Conservation (phyloP, 2,113 vertebrate species). For the Pavo muticus region DNA sequence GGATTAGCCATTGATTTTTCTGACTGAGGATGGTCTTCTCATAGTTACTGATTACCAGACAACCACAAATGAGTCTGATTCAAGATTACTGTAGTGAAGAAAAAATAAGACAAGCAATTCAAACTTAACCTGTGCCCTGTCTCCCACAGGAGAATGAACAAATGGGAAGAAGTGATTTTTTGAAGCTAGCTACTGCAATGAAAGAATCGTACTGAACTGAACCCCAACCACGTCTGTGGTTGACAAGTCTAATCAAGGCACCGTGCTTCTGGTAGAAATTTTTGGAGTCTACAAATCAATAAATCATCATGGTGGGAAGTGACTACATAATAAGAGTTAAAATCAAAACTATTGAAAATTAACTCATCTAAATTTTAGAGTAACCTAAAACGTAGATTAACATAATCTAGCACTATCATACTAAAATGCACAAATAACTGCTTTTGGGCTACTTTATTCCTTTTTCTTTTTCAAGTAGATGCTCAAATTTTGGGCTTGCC, state of each 20-base stretch:
- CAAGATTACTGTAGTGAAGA: background rate
- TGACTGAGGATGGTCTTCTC: background rate
- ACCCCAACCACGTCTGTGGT: fast-evolving
- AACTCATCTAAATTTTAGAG: background rate
- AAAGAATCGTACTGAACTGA: background rate
- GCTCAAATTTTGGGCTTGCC: background rate
- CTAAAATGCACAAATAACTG: background rate
- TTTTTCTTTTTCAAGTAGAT: background rate
- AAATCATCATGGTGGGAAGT: background rate
- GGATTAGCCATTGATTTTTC: constrained; percentile 33
- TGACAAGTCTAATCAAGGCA: background rate
- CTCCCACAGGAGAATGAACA: background rate
- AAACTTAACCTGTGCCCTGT: background rate
- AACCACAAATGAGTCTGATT: constrained; percentile 3
- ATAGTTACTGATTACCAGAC: constrained; percentile 27
- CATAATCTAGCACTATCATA: background rate
- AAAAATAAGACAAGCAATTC: background rate
- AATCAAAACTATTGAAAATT: background rate
- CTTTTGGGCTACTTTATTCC: background rate
- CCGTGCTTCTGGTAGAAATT: background rate
- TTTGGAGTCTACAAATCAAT: background rate
- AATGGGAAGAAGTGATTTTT: background rate
- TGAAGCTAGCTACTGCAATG: background rate
- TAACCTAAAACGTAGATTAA: background rate
- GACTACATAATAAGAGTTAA: background rate